Base-by-base conservation (phyloP, 2,113 vertebrate genomes). In the Oryzias celebensis region DNA sequence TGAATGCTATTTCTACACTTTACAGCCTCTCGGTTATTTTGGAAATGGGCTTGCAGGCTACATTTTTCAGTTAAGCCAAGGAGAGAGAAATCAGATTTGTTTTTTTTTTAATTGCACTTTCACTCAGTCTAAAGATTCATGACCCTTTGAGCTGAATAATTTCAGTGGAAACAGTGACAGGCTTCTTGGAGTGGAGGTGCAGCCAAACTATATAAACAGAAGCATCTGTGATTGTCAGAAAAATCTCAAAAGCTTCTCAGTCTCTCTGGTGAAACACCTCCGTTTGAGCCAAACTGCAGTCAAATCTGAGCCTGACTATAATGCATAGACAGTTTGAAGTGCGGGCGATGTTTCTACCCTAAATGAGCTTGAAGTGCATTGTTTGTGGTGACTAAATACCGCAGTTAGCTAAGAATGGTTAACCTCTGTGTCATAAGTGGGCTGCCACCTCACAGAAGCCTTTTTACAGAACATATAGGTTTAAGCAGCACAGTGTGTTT, bases 401-500 rank as follows among this genome's bases (percentile, higher is more conserved):
- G 44, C 53, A 51, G 57, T 74, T 68, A 20, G 59, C 57, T 67
- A n/a, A 52, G 31, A 60, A 22, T 73, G 86, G 85, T 84, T 84
- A 77, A 80, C 74, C 83, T 52, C 65, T 68, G 61, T 0, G 18
- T 71, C 69, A 78, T 82, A 83, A 89, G 75, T 73, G 71, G 62
- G 65, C 79, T 64, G 80, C 62, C 82, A 83, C 83, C 72, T 85
- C 72, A 23, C 72, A 71, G 47, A 58, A 24, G 59, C 31, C 60
- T 45, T 36, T 26, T 49, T 55, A 51, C 46, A 22, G 20, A 68
- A 67, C 77, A 47, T 72, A 71, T 48, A 75, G 54, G 22, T 53
- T 63, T 56, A 65, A 4, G 2, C 41, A 68, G 60, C 56, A 51
- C 46, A 20, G 47, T n/a, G 64, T 47, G 72, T 73, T 65, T 62